phyloP scores from a whole-genome alignment of 2,888 invertebrate species.

The Lepidocyrtinus sp. region DNA sequence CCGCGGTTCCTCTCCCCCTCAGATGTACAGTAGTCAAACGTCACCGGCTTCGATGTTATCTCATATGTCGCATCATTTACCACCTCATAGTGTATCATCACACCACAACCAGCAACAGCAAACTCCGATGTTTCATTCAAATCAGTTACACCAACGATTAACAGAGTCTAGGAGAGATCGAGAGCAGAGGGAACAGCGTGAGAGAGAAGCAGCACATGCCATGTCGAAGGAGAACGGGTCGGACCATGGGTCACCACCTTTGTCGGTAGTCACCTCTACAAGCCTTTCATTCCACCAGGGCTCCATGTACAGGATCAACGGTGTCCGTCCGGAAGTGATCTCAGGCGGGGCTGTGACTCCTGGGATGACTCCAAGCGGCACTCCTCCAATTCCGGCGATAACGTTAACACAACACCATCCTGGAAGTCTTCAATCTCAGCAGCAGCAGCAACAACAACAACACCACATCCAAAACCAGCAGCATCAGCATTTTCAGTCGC shows the following conservation, averaged over 20 bases:
- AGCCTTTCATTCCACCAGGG: slow-evolving; percentile 70
- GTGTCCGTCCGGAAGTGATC: slow-evolving; percentile 87
- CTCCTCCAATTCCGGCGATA: slow-evolving; percentile 37
- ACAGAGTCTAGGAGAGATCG: slow-evolving; percentile 58
- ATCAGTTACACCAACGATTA: slow-evolving; percentile 66
- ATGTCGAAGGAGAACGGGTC: slow-evolving; percentile 46
- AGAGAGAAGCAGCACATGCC: slow-evolving; percentile 34
- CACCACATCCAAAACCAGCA: slow-evolving; percentile 47
- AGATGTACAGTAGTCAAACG: slow-evolving; percentile 45
- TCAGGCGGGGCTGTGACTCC: slow-evolving; percentile 74
- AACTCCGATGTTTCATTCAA: slow-evolving; percentile 58
- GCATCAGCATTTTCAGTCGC: slow-evolving; percentile 60
- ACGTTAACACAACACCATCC: slow-evolving; percentile 33
- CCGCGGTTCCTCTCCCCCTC: slow-evolving; percentile 60
- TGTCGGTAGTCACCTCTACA: slow-evolving; percentile 69
- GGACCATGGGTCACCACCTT: slow-evolving; percentile 58
- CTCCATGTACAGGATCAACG: slow-evolving; percentile 77
- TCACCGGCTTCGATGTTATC: slow-evolving; percentile 59
- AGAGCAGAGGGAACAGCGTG: slow-evolving; percentile 44
- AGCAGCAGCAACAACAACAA: slow-evolving; percentile 53
- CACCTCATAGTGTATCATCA: slow-evolving; percentile 52
- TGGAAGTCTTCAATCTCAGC: slow-evolving; percentile 41
- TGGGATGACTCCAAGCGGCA: slow-evolving; percentile 25
- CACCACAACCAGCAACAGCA: slow-evolving; percentile 47
- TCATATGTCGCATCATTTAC: slow-evolving; percentile 58